Conservation (phyloP, 2,797 vertebrate species). For the Mastacembelus armatus region DNA sequence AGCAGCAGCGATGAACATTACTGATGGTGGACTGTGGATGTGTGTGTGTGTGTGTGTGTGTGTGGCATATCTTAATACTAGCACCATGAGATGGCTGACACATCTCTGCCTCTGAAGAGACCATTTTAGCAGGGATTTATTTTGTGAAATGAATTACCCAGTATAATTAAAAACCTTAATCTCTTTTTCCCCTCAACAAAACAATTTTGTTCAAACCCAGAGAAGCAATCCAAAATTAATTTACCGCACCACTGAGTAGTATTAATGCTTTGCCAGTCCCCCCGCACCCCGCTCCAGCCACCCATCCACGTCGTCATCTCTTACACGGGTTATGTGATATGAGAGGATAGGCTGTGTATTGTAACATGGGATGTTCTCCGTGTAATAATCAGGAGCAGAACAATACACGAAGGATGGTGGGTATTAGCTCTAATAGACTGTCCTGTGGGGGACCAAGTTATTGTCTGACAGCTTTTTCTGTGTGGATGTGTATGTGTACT, state of each 20-base stretch:
- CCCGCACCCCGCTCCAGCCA: constrained; percentile 26
- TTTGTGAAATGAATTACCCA: constrained; percentile 84
- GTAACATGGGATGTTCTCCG: constrained; percentile 74
- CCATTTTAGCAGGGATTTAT: constrained; percentile 79
- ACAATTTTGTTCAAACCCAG: constrained; percentile 84
- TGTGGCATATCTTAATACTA: constrained; percentile 71
- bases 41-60: constrained; percentile 38
- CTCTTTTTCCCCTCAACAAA: constrained; percentile 84
- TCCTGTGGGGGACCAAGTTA: constrained; percentile 55
- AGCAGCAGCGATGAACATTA: constrained; percentile 44
- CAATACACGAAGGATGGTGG: constrained; percentile 57
- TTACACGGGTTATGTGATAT: constrained; percentile 65
- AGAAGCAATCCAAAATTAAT: constrained; percentile 87
- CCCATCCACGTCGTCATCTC: constrained; percentile 57
- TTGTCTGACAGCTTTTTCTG: constrained; percentile 20
- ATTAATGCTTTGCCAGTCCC: constrained; percentile 78
- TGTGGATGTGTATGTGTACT: constrained; percentile 17
- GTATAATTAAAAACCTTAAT: constrained; percentile 86
- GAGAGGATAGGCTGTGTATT: constrained; percentile 73
- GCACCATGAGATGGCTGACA: constrained; percentile 64
- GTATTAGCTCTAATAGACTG: constrained; percentile 71
- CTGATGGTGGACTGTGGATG: constrained; percentile 41
- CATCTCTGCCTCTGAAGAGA: constrained; percentile 69
- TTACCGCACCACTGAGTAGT: constrained; percentile 85
- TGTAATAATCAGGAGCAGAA: constrained; percentile 75